Evolutionary conservation across 2,113 vertebrate genomes (phyloP).

Genomic region (Gadus macrocephalus): DNA sequence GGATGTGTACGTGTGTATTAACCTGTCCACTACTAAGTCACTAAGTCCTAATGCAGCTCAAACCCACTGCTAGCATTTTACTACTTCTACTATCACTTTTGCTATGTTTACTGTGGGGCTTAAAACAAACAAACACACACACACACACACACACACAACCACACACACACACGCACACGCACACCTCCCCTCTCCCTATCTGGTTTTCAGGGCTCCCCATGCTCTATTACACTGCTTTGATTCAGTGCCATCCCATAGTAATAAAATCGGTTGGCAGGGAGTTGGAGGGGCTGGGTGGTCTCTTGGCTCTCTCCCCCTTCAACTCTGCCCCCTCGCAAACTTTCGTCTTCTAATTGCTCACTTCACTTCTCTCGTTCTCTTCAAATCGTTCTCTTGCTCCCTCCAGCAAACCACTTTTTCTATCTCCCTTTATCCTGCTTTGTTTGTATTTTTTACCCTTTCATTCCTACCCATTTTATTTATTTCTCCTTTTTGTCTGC

Average conservation of each 20-base stretch:
- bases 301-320: not conserved
- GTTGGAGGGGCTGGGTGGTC: slow-evolving; percentile 58
- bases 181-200: not conserved
- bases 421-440: slow-evolving; percentile 3
- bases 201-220: not conserved
- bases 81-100: too few relatives aligned
- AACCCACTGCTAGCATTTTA: too few relatives aligned
- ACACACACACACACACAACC: too few relatives aligned
- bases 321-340: too few relatives aligned
- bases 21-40: too few relatives aligned
- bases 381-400: slow-evolving; percentile 32
- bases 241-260: slow-evolving; percentile 52
- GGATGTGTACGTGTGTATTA: too few relatives aligned
- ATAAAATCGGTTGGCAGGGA: slow-evolving; percentile 10
- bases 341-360: too few relatives aligned
- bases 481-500: too few relatives aligned
- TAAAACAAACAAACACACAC: too few relatives aligned
- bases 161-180: too few relatives aligned
- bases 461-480: slow-evolving; percentile 32
- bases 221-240: slow-evolving; percentile 34
- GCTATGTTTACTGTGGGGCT: too few relatives aligned
- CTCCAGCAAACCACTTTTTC: not conserved
- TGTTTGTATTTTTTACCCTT: slow-evolving; percentile 74
- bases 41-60: too few relatives aligned
- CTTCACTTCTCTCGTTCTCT: not conserved